Evolutionary conservation across 2,797 vertebrate species (phyloP).

Genomic region (Poliocrania exsul): DNA sequence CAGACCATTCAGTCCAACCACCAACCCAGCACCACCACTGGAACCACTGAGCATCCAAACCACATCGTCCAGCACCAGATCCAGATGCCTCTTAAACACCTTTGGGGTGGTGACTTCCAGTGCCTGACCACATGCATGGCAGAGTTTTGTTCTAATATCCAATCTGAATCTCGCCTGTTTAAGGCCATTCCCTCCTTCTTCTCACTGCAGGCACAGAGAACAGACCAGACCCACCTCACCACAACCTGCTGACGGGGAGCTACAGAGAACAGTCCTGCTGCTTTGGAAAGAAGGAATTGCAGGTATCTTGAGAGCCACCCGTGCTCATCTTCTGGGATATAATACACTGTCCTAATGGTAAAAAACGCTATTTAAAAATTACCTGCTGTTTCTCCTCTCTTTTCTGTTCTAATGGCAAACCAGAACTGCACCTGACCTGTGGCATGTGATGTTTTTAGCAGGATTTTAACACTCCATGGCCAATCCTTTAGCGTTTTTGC

Average conservation of each 20-base stretch:
- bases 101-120: neutral
- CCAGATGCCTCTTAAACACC: neutral
- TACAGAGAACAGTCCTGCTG: neutral
- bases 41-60: neutral
- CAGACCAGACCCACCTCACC: neutral
- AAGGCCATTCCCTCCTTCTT: neutral
- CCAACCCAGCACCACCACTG: neutral
- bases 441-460: neutral
- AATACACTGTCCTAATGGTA: neutral
- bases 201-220: neutral
- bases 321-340: neutral
- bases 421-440: neutral
- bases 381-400: neutral
- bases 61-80: neutral
- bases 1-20: neutral
- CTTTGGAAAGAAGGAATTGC: neutral
- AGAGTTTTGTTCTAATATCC: neutral
- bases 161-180: neutral
- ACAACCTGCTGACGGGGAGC: neutral
- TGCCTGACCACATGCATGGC: neutral
- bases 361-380: neutral
- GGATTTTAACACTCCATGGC: fast-evolving
- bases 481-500: neutral
- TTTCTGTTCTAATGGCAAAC: neutral
- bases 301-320: neutral